These are phyloP conservation scores for Brachylomia viminalis DNA, from an alignment of 2,888 invertebrate genomes.

Conservation along the genomic window DNA sequence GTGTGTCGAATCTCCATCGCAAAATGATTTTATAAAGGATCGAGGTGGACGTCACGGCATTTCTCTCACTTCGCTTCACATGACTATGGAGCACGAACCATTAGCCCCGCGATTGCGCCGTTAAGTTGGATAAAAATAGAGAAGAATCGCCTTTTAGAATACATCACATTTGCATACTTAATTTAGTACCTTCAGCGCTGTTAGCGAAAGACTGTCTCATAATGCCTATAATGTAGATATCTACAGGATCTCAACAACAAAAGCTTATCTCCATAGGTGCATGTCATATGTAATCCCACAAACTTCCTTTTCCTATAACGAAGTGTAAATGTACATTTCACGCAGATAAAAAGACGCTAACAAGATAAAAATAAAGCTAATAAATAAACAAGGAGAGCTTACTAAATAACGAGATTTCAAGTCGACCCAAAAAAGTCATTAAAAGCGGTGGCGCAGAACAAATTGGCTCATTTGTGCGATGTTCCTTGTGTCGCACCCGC, in stretches of 20 bases:
- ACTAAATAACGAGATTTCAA: conserved; percentile 72
- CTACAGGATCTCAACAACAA: not conserved
- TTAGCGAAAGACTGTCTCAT: conserved; percentile 11
- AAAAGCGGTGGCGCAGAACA: conserved; percentile 74
- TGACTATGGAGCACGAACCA: conserved; percentile 81
- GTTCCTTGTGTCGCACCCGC: conserved; percentile 54
- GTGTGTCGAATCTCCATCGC: conserved; percentile 69
- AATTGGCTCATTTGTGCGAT: conserved; percentile 74
- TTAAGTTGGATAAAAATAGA: conserved; percentile 80
- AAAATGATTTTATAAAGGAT: conserved; percentile 82
- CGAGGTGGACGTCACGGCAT: conserved; percentile 81
- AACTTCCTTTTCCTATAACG: conserved; percentile 23
- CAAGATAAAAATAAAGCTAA: conserved; percentile 66
- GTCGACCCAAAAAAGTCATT: conserved; percentile 75
- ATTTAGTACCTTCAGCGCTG: conserved; percentile 56
- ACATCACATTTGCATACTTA: conserved; percentile 78
- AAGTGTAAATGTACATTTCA: conserved; percentile 34
- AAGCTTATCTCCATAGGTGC: not conserved
- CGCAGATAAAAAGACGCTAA: conserved; percentile 47
- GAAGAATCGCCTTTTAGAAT: conserved; percentile 71
- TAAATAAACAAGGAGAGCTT: conserved; percentile 69
- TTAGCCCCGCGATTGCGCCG: conserved; percentile 78
- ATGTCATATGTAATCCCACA: conserved; percentile 1
- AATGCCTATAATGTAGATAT: not conserved
- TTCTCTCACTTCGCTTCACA: conserved; percentile 82